phyloP scores from a whole-genome alignment of 1,140 invertebrate genomes.

The Saxidomus purpurata region DNA sequence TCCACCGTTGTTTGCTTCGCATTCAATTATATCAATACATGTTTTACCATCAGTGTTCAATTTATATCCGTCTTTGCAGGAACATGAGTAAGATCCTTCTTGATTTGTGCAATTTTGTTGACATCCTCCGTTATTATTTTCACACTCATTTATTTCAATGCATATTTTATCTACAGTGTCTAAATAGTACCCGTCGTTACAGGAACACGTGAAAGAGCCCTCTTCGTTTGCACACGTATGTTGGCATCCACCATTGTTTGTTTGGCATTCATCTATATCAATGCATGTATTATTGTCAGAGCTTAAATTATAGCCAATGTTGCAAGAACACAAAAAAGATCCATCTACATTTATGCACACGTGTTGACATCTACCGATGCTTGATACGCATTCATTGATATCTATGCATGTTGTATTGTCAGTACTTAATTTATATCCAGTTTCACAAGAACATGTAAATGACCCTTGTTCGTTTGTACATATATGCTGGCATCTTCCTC shows the following conservation, averaged over 20 bases:
- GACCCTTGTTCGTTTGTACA: not conserved
- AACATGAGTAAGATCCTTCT: no score
- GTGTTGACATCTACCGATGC: not conserved
- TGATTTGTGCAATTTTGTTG: not conserved
- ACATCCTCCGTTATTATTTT: not conserved
- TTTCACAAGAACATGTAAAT: not conserved
- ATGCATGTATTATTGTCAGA: not conserved
- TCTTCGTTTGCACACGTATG: not conserved
- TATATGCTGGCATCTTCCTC: not conserved
- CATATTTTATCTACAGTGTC: constrained; percentile 60
- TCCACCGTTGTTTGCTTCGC: no score
- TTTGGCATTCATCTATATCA: constrained; percentile 1
- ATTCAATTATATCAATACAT: not conserved
- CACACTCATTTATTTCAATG: not conserved
- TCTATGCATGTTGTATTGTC: constrained; percentile 47
- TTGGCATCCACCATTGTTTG: not conserved
- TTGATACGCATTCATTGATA: not conserved
- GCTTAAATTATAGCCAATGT: not conserved
- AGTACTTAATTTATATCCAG: constrained; percentile 53
- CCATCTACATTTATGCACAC: not conserved
- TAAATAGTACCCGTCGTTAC: not conserved
- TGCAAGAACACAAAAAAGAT: not conserved
- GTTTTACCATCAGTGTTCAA: not conserved
- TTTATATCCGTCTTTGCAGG: no score
- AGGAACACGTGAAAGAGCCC: not conserved